These are phyloP conservation scores for Hippocampus kuda DNA, from an alignment of 2,797 vertebrate species.

Conservation along the genomic window DNA sequence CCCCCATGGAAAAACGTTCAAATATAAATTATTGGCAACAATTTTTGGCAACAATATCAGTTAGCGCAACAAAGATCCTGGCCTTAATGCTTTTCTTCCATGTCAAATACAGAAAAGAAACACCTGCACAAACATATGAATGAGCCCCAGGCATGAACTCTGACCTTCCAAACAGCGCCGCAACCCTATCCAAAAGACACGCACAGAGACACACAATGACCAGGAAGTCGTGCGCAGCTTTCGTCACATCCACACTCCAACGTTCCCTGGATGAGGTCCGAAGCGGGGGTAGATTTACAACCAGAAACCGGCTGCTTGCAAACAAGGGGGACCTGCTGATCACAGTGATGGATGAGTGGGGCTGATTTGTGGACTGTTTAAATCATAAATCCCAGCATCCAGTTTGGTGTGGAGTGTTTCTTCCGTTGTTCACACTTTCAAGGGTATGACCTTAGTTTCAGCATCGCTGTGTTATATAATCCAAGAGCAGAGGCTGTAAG, in stretches of 20 bases:
- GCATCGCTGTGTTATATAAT: not conserved
- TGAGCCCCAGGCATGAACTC: conserved; percentile 24
- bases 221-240: conserved; percentile 59
- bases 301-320: conserved; percentile 57
- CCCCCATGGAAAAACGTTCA: no score
- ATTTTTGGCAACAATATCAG: no score
- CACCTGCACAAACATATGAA: not conserved
- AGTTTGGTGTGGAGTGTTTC: conserved; percentile 16
- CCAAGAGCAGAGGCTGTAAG: not conserved
- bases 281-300: conserved; percentile 61
- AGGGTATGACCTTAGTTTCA: not conserved
- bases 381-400: conserved; percentile 37
- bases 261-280: conserved; percentile 42
- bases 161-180: no score
- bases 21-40: no score
- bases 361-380: conserved; percentile 61
- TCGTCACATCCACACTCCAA: conserved; percentile 46
- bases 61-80: not conserved
- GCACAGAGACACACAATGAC: conserved; percentile 64
- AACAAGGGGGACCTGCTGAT: conserved; percentile 59
- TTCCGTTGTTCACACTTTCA: conserved; percentile 17
- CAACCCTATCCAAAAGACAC: no score
- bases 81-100: not conserved
- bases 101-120: not conserved
- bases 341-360: conserved; percentile 54